Base-by-base conservation (phyloP, 2,888 invertebrate species). In the Stomorhina lunata region DNA sequence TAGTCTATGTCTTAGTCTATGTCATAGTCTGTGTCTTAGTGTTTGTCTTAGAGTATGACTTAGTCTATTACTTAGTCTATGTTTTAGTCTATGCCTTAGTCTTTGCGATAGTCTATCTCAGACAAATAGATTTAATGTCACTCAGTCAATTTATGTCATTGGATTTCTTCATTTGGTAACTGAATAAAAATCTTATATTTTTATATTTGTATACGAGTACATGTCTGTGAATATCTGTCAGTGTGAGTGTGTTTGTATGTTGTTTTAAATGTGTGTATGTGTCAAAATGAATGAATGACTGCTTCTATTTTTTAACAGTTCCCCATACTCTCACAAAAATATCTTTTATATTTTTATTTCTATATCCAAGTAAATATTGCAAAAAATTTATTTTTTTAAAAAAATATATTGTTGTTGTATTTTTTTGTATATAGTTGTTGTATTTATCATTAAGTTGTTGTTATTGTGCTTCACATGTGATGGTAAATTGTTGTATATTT, bases 181-280 rank as follows among this genome's bases (percentile, higher is more conserved):
- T 73, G 65, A 82, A 80, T 80, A 66, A 80, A 80, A 80, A 68
- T 75, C 75, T 69, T 73, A 59, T 50, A 68, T 80, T 72, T 65
- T 68, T 32, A 40, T 48, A 20, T 37, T 10, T 10, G 22, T 0
- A 34, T 68, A 22, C 40, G 25, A 2, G 43, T 2, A 61, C 22
- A 25, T 29, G 37, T 22, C 10, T 40, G 10, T 55, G 15, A 34
- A 17, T 20, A 53, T 50, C 25, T 76, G 76, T 63, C 61, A 61
- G 40, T 61, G 2, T 50, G 20, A 48, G 5, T 66, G 55, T n/a
- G n/a, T n/a, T n/a, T n/a, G n/a, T n/a, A n/a, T n/a, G n/a, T n/a
- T n/a, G n/a, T n/a, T n/a, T n/a, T n/a, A n/a, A n/a, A n/a, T 40
- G 10, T 55, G 15, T 53, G 25, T 20, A 53, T 50, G 34, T 76